Percentiles rank a stretch among this genome's conserved stretches.
These are phyloP conservation scores for Rhagologus leucostigma DNA, from an alignment of 2,113 vertebrate genomes.

Conservation along the genomic window DNA sequence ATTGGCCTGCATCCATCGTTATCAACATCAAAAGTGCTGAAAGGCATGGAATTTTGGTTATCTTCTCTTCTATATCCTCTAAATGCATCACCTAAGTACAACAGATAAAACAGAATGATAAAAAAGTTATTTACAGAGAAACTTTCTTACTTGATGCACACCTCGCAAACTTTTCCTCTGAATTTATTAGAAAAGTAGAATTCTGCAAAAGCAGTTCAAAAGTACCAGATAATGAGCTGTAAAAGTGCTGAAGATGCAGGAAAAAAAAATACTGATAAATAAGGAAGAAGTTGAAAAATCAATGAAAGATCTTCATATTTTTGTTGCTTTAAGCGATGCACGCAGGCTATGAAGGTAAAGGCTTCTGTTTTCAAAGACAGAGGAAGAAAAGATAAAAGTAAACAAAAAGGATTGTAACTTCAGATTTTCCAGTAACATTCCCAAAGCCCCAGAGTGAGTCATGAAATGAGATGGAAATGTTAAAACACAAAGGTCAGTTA, in stretches of 20 bases:
- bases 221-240: neutral
- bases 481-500: neutral
- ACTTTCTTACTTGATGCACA: neutral
- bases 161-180: neutral
- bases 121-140: neutral
- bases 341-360: neutral
- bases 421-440: neutral
- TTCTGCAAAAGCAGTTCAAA: neutral
- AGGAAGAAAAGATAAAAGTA: neutral
- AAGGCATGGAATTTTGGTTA: conserved; percentile 87
- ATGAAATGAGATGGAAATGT: neutral
- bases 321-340: neutral
- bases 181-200: neutral
- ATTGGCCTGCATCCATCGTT: conserved; percentile 84
- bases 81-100: conserved; percentile 84
- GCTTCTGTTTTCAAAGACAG: neutral
- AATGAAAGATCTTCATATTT: neutral
- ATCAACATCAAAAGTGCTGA: conserved; percentile 87
- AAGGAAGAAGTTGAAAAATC: neutral
- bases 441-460: neutral
- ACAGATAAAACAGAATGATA: neutral
- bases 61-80: conserved; percentile 83
- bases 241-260: neutral
- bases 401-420: neutral
- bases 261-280: neutral